Evolutionary conservation across 2,797 vertebrate species (phyloP), one percentile per base, ranked within the genome.

Genomic region (Chanos chanos): DNA sequence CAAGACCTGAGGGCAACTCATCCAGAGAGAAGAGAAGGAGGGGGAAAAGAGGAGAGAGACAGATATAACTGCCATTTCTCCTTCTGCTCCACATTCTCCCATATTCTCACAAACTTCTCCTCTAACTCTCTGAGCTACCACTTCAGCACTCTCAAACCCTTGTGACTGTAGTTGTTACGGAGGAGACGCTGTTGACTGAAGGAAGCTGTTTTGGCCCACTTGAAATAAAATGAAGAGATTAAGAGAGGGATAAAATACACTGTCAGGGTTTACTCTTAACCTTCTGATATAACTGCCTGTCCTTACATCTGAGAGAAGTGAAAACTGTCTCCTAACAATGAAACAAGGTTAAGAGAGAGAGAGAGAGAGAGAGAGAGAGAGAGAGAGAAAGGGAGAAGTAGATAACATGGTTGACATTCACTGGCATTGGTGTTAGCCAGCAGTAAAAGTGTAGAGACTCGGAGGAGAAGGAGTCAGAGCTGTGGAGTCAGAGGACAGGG

Each of bases 1-100:
- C 73, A 79, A 76, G 72, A 70, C 66, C 74, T 72, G 28, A 64
- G 66, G 76, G 74, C 61, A 72, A 68, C 69, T 61, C 44, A 76
- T 73, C 73, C 56, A 67, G 74, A 68, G 55, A 51, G 58, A 69
- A n/a, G n/a, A n/a, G 19, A 12, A 51, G 45, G 21, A 41, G 73
- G 66, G 45, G 55, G 58, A 59, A 48, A 60, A 62, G 43, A 12
- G 54, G 45, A 70, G 66, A 48, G 67, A 63, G 70, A 44, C 47
- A 48, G 56, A 63, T n/a, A n/a, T n/a, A n/a, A n/a, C n/a, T n/a
- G n/a, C n/a, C n/a, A n/a, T n/a, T n/a, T n/a, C n/a, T n/a, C n/a
- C n/a, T n/a, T n/a, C n/a, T n/a, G n/a, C n/a, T n/a, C n/a, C n/a
- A n/a, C n/a, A n/a, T n/a, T n/a, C n/a, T 34, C 28, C 54, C 40